Base-by-base conservation (phyloP, 2,113 vertebrate species). In the Sprattus sprattus region DNA sequence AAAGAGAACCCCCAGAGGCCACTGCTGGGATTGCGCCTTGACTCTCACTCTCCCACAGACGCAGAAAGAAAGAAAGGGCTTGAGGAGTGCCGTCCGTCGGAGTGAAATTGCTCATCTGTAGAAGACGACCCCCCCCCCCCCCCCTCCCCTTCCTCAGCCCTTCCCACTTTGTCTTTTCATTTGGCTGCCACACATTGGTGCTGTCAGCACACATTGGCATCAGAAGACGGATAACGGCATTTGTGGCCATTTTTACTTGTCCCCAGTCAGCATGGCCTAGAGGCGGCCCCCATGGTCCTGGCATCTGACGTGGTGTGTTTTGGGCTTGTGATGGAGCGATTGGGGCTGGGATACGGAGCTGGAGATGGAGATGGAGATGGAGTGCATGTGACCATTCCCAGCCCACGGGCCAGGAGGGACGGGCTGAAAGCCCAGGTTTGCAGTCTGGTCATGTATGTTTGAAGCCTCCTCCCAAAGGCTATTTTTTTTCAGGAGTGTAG, bases 381-480 rank as follows among this genome's bases (percentile, higher is more conserved):
- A 18, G 52, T 3, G 54, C 54, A 60, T 20, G 54, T 60, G 54
- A 60, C 18, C 18, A 6, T 6, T 60, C 54, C 54, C 54, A 60
- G 54, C 18, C 7, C 18, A 60, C 54, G 54, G 22, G 54, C 54
- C 25, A 8, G 10, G 60, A 28, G 25, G 60, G 60, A 67, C 11
- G 64, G 71, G 15, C 13, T 39, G 2, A 32, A 39, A 78, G 32
- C 25, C 71, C 71, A 39, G 28, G 28, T 78, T 78, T 78, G 25
- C 71, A 78, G 13, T 39, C 71, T 78, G 71, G 71, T 78, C 71
- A 78, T 78, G 71, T 32, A 78, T 78, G 71, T 78, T 78, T 32
- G 13, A 32, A 78, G 71, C 28, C 11, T 3, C 10, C 71, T 78
- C 71, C 71, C 71, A 78, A 25, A 71, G 32, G 9, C 28, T 25